These are phyloP conservation scores for Hippoglossus hippoglossus DNA, from an alignment of 2,797 vertebrate genomes.

Conservation along the genomic window DNA sequence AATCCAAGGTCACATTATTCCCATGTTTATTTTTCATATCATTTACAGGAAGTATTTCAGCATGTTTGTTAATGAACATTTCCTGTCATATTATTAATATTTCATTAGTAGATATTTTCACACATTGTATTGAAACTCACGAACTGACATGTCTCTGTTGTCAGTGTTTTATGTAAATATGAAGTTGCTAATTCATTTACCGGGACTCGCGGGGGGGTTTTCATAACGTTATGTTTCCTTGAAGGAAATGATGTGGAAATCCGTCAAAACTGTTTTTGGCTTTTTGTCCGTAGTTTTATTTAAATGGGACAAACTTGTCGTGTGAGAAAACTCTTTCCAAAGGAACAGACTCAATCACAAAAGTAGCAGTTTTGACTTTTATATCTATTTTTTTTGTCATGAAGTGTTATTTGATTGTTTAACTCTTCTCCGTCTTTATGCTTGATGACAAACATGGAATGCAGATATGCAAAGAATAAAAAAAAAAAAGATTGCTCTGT, in stretches of 20 bases:
- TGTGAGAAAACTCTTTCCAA: constrained; percentile 65
- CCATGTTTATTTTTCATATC: constrained; percentile 46
- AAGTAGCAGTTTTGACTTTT: constrained; percentile 61
- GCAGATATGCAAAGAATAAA: constrained; percentile 67
- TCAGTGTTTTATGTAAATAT: constrained; percentile 69
- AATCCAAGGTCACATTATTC: constrained; percentile 73
- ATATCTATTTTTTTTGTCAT: constrained; percentile 54
- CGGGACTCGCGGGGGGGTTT: constrained; percentile 51
- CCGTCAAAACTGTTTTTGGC: constrained; percentile 24
- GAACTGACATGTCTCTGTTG: constrained; percentile 64
- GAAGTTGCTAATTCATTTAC: constrained; percentile 25
- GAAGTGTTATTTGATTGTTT: constrained; percentile 70
- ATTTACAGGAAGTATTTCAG: constrained; percentile 50
- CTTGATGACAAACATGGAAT: constrained; percentile 64
- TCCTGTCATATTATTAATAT: constrained; percentile 24
- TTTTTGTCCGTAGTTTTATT: constrained; percentile 38
- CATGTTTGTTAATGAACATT: constrained; percentile 69
- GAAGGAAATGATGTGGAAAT: constrained; percentile 36
- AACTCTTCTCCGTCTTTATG: constrained; percentile 58
- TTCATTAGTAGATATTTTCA: constrained; percentile 47
- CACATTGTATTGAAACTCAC: constrained; percentile 53
- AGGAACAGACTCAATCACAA: constrained; percentile 58
- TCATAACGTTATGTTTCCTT: constrained; percentile 51
- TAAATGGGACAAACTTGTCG: constrained; percentile 47
- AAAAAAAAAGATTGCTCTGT: constrained; percentile 40